phyloP scores from a whole-genome alignment of 2,888 invertebrate species.

The Stramonita haemastoma region DNA sequence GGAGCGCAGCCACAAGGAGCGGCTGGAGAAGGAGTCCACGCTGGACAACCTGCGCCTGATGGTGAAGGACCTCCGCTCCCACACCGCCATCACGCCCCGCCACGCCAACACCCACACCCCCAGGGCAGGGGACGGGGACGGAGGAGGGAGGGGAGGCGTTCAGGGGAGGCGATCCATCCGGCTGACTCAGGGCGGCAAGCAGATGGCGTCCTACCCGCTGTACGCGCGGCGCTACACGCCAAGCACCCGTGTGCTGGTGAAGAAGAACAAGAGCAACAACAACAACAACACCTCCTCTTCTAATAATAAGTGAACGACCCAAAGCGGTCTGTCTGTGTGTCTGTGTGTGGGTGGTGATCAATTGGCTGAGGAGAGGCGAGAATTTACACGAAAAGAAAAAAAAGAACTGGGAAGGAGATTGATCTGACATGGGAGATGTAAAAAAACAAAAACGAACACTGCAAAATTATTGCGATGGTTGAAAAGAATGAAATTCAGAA shows the following conservation, averaged over 20 bases:
- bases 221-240: slow-evolving; percentile 28
- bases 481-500: too few species aligned
- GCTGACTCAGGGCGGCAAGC: background rate
- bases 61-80: slow-evolving; percentile 51
- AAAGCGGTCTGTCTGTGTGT: too few species aligned
- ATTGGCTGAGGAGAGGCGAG: too few species aligned
- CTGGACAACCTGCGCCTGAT: slow-evolving; percentile 56
- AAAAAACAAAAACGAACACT: too few species aligned
- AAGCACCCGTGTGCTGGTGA: background rate
- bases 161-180: background rate
- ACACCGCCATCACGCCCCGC: slow-evolving; percentile 2
- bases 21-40: slow-evolving; percentile 61
- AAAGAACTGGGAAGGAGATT: too few species aligned
- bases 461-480: too few species aligned
- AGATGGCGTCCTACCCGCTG: slow-evolving; percentile 3
- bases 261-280: slow-evolving; percentile 5
- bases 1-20: slow-evolving; percentile 50
- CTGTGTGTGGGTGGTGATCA: too few species aligned
- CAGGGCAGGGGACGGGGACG: background rate
- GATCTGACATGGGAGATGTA: too few species aligned
- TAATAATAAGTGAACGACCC: background rate
- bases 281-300: background rate
- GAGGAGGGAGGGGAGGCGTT: background rate
- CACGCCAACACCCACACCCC: background rate
- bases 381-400: too few species aligned